Evolutionary conservation across 92 coral and sea anemone species (phyloP), one percentile per base, ranked within the genome.

Genomic region (Zoanthus sansibaricus): DNA sequence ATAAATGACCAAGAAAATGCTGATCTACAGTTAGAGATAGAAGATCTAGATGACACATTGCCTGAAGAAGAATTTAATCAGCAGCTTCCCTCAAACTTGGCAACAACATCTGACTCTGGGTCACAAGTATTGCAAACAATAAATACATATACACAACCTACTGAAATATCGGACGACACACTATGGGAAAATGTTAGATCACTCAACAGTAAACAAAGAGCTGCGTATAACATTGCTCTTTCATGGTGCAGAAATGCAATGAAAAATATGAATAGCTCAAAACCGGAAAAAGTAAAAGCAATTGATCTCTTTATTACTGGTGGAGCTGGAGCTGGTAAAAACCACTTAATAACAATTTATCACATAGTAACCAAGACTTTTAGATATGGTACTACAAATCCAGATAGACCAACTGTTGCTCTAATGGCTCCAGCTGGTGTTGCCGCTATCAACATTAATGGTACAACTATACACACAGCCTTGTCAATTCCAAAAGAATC

Each of bases 341-440:
- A 2, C 42, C 42, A 37, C 42, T 37, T 37, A 37, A 62, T 62
- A 62, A 62, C 70, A 62, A 62, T 62, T 82, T 55, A 89, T 48
- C 87, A 77, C 55, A 85, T 83, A 74, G 89, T 72, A 15, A 55
- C 52, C 6, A 89, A 86, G n/a, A 89, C 86, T 78, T 88, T 83
- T 74, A 82, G 83, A 47, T 74, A 83, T 58, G 78, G 77, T 16
- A 55, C 88, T 42, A 42, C 55, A 25, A 80, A 88, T 82, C 87
- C 87, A 72, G 91, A 88, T 25, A 88, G 64, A 72, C 91, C 91
- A 88, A 88, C 87, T 71, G 83, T 88, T 80, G 77, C 87, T 80
- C 72, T 82, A 71, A 88, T 88, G 42, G 42, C 42, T 37, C 42
- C 42, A 37, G 1, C 42, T 37, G 42, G 42, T 0, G 42, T 37